Conservation (phyloP, 2,113 vertebrate genomes). For the Chitala chitala region DNA sequence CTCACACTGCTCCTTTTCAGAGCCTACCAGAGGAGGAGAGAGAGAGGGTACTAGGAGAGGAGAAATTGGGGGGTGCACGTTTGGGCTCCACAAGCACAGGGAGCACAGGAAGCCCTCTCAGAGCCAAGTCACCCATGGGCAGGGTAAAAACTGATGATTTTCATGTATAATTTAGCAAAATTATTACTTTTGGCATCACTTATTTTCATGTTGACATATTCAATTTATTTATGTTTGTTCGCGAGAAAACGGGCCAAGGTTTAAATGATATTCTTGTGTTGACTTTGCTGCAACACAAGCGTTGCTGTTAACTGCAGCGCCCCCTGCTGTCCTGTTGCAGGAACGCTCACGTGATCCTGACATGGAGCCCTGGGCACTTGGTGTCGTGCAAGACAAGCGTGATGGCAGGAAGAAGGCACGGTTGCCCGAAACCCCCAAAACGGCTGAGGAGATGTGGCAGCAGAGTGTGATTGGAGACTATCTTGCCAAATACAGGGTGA, state of each 20-base stretch:
- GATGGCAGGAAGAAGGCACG: conserved; percentile 50
- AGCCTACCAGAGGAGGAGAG: conserved; percentile 24
- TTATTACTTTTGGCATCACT: too few species aligned
- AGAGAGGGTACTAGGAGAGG: conserved; percentile 27
- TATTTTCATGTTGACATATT: too few species aligned
- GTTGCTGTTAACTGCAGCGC: not conserved
- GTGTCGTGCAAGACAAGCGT: conserved; percentile 46
- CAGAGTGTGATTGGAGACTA: conserved; percentile 68
- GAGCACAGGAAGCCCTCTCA: conserved; percentile 40
- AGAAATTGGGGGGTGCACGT: conserved; percentile 24
- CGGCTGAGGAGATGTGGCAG: conserved; percentile 70
- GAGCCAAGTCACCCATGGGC: conserved; percentile 48
- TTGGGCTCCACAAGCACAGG: conserved; percentile 23
- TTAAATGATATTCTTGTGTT: too few species aligned
- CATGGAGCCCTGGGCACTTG: conserved; percentile 50
- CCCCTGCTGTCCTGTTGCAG: conserved; percentile 31
- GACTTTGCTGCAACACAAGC: not conserved
- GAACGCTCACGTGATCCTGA: conserved; percentile 54
- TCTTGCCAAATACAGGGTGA: conserved; percentile 66
- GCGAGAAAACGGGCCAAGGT: too few species aligned
- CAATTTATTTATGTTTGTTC: too few species aligned
- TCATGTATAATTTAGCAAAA: too few species aligned
- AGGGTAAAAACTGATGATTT: conserved; percentile 45
- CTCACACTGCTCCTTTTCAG: conserved; percentile 29
- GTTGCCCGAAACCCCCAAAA: conserved; percentile 67